Conservation (phyloP, 1,140 invertebrate species). For the Magallana gigas region DNA sequence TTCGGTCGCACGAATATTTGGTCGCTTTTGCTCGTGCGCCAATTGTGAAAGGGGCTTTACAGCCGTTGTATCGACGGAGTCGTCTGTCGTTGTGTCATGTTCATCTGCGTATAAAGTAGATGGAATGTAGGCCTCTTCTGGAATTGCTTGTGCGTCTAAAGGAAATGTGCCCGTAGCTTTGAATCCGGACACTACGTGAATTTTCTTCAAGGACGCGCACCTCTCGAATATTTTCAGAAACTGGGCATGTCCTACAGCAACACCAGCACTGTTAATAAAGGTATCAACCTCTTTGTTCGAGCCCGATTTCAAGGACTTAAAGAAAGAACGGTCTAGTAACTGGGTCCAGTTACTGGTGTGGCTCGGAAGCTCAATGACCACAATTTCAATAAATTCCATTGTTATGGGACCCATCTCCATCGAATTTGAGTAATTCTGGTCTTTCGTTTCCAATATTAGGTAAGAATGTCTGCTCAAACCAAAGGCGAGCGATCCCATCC, state of each 20-base stretch:
- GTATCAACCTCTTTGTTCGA: constrained; percentile 39
- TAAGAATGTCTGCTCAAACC: no score
- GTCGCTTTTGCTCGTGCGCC: no score
- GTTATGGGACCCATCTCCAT: no score
- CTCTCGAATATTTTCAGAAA: constrained; percentile 37
- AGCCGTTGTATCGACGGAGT: no score
- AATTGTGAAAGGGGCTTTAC: no score
- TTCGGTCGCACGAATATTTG: no score
- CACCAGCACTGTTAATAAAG: constrained; percentile 40
- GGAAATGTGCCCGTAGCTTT: neutral
- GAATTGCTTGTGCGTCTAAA: neutral
- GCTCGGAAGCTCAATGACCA: constrained; percentile 38
- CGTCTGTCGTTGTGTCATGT: no score
- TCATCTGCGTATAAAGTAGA: neutral
- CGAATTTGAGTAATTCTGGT: no score
- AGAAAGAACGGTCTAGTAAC: constrained; percentile 48
- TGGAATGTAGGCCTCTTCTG: neutral
- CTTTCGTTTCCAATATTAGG: no score
- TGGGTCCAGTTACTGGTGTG: constrained; percentile 51
- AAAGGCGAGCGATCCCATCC: no score
- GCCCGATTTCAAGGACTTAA: constrained; percentile 48
- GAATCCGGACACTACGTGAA: neutral
- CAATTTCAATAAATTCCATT: neutral
- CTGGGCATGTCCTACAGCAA: constrained; percentile 48
- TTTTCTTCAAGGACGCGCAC: neutral